These are phyloP conservation scores for Antigone vipio DNA, from an alignment of 2,113 vertebrate species.

Conservation along the genomic window DNA sequence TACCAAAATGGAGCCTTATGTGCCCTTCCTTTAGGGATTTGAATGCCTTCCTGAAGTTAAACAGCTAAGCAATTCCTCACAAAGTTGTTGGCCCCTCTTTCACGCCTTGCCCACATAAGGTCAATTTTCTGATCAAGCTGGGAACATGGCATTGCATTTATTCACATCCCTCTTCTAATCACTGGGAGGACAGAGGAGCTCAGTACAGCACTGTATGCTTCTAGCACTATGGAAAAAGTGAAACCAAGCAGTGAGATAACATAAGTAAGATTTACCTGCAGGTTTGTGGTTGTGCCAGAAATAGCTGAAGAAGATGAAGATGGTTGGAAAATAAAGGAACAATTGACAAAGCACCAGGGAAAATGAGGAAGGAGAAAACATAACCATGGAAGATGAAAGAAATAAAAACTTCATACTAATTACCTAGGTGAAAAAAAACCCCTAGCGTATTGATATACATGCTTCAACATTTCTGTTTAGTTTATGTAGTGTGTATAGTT, in stretches of 20 bases:
- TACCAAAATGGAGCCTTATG: not conserved
- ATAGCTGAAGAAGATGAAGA: not conserved
- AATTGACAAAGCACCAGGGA: not conserved
- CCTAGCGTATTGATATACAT: not conserved
- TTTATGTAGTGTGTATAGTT: not conserved
- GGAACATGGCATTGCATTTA: not conserved
- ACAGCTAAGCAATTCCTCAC: not conserved
- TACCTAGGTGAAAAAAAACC: not conserved
- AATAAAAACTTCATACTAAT: not conserved
- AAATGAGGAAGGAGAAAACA: not conserved
- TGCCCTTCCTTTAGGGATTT: not conserved
- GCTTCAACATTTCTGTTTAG: not conserved
- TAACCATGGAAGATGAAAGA: not conserved
- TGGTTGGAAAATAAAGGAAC: not conserved
- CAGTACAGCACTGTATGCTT: not conserved
- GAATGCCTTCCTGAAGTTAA: not conserved
- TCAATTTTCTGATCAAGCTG: not conserved
- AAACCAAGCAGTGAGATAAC: not conserved
- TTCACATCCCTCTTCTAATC: not conserved
- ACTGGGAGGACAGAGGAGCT: not conserved
- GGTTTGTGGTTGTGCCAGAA: not conserved
- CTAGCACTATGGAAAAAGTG: not conserved
- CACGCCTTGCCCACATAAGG: not conserved
- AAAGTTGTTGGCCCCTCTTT: not conserved
- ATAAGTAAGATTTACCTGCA: not conserved